A percentile compares a stretch with the other conserved stretches of the same genome.
phyloP scores from a whole-genome alignment of 2,797 vertebrate species.

The Synanceia verrucosa region DNA sequence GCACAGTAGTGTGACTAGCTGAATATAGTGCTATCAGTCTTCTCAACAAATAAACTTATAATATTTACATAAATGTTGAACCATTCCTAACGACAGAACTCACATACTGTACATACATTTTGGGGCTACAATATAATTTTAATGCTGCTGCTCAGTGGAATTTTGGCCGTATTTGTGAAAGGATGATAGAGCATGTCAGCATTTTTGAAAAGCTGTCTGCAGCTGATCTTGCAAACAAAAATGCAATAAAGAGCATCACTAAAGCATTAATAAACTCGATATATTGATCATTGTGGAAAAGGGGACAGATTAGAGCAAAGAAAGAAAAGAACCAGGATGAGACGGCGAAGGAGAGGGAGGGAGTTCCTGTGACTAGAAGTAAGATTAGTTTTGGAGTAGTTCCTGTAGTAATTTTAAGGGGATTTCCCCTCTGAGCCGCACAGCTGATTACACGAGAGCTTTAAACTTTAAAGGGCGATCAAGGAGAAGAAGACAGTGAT shows the following conservation, averaged over 20 bases:
- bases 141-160: background rate
- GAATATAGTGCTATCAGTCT: background rate
- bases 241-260: background rate
- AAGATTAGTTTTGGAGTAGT: conserved; percentile 62
- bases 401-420: conserved; percentile 67
- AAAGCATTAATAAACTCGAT: background rate
- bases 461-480: conserved; percentile 60
- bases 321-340: conserved; percentile 17
- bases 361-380: conserved; percentile 22
- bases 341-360: conserved; percentile 9
- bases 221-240: background rate
- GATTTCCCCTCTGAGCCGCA: conserved; percentile 67
- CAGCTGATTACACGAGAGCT: conserved; percentile 66
- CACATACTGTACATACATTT: background rate
- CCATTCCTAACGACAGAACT: background rate
- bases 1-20: too few relatives aligned
- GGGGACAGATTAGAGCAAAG: background rate
- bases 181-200: background rate
- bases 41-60: background rate
- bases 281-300: background rate
- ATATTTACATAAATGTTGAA: background rate
- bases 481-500: conserved; percentile 17
- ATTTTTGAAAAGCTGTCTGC: background rate
- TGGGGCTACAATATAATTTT: background rate
- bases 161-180: background rate